These are phyloP conservation scores for Chrosomus eos DNA, from an alignment of 2,797 vertebrate genomes.

Conservation along the genomic window DNA sequence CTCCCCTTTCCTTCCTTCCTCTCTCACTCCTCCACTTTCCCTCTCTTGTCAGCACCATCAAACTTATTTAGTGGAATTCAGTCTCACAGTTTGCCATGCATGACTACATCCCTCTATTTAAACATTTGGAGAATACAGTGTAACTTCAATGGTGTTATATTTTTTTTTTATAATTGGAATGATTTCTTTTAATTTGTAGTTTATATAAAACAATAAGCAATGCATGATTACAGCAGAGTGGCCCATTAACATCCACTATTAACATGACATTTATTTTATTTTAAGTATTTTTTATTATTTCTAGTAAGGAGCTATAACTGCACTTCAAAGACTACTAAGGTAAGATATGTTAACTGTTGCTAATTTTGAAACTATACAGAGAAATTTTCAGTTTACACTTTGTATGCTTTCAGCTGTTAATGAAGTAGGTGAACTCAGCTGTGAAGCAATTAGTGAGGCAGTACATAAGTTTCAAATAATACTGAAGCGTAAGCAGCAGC, in stretches of 20 bases:
- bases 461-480: not conserved
- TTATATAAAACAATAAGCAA: not conserved
- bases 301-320: too few relatives aligned
- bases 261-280: too few relatives aligned
- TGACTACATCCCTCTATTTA: slow-evolving; percentile 44
- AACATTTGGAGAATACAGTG: not conserved
- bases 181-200: not conserved
- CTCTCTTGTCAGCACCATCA: slow-evolving; percentile 42
- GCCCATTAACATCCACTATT: not conserved
- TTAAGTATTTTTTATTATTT: not conserved
- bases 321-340: too few relatives aligned
- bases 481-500: not conserved
- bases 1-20: slow-evolving; percentile 9
- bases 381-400: too few relatives aligned
- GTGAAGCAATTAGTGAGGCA: not conserved
- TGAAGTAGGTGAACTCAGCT: too few relatives aligned
- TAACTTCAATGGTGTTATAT: not conserved
- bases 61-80: slow-evolving; percentile 53
- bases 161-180: not conserved
- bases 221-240: not conserved
- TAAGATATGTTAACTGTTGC: too few relatives aligned
- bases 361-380: too few relatives aligned
- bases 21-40: not conserved
- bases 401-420: too few relatives aligned
- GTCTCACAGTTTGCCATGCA: slow-evolving; percentile 41